Percentiles rank a stretch among this genome's conserved stretches.
Evolutionary conservation across 2,113 vertebrate genomes (phyloP).

Genomic region (Apaloderma vittatum): DNA sequence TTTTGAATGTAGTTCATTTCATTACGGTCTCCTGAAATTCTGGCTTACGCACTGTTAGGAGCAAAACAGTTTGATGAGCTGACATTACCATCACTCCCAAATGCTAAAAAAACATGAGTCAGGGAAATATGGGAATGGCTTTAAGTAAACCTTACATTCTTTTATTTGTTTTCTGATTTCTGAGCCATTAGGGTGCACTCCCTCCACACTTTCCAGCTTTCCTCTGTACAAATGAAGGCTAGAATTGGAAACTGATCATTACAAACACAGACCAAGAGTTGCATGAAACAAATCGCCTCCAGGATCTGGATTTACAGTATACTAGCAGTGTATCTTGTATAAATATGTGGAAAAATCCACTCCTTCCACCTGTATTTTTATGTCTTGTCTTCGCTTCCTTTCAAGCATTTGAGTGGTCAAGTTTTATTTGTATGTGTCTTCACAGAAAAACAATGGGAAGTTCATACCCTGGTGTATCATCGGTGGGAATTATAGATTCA

Average conservation of each 20-base stretch:
- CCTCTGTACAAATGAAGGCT: not conserved
- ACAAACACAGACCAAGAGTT: not conserved
- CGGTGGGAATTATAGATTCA: not conserved
- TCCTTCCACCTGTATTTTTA: not conserved
- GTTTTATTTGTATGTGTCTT: not conserved
- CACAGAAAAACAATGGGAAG: not conserved
- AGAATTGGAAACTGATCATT: not conserved
- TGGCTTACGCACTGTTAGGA: not conserved
- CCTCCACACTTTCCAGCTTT: not conserved
- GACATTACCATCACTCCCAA: conserved; percentile 22
- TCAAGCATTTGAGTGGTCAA: not conserved
- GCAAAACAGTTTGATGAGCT: conserved; percentile 36
- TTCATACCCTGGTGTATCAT: not conserved
- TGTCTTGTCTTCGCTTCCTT: not conserved
- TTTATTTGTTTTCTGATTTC: conserved; percentile 4
- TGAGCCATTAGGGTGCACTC: not conserved
- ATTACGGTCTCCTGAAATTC: conserved; percentile 23
- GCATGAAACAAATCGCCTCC: not conserved
- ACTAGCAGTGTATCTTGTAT: not conserved
- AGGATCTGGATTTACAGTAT: not conserved
- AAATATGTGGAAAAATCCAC: not conserved
- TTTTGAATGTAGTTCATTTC: conserved; percentile 44
- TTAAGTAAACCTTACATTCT: not conserved
- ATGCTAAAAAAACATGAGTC: not conserved
- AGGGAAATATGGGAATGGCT: conserved; percentile 15